Evolutionary conservation across 2,113 vertebrate species (phyloP).

Genomic region (Peromyscus polionotus): DNA sequence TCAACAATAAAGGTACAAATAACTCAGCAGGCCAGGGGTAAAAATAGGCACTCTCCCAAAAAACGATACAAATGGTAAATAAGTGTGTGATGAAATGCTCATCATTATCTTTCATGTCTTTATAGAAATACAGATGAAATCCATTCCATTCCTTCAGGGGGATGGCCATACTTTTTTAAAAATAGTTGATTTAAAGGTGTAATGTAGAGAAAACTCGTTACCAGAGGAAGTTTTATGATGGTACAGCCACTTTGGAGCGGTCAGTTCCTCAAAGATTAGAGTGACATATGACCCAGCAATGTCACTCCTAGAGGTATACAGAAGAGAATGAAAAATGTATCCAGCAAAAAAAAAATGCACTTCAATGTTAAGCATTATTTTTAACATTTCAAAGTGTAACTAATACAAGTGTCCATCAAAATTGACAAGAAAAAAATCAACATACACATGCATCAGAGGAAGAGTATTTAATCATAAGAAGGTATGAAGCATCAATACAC

Average conservation of each 20-base stretch:
- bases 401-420: background rate
- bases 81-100: background rate
- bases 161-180: background rate
- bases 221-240: background rate
- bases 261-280: background rate
- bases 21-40: background rate
- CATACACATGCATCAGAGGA: background rate
- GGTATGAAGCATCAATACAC: slow-evolving; percentile 1
- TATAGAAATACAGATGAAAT: slow-evolving; percentile 33
- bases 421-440: background rate
- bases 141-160: background rate
- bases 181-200: background rate
- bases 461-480: slow-evolving; percentile 50
- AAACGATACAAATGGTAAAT: background rate
- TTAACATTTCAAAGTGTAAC: background rate
- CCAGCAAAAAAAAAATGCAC: background rate
- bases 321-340: background rate
- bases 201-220: background rate
- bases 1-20: slow-evolving; percentile 28
- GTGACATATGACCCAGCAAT: background rate
- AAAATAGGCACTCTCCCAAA: background rate
- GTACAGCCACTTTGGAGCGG: background rate
- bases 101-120: background rate
- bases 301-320: background rate
- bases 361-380: slow-evolving; percentile 9